phyloP scores from a whole-genome alignment of 2,113 vertebrate genomes.

The Anarhynchus alexandrinus region DNA sequence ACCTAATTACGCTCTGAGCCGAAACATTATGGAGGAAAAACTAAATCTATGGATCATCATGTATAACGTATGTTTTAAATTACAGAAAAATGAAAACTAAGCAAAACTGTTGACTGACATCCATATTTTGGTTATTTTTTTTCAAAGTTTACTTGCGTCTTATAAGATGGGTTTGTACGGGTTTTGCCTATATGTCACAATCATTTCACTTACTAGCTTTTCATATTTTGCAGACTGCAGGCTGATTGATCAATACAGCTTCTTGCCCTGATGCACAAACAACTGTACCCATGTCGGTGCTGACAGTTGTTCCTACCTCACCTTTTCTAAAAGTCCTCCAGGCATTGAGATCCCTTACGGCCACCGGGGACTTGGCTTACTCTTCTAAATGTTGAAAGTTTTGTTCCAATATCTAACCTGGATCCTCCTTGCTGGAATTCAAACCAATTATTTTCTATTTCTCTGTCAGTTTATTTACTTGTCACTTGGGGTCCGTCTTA shows the following conservation, averaged over 20 bases:
- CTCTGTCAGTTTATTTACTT: neutral
- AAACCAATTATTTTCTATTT: neutral
- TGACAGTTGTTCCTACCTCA: neutral
- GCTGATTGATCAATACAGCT: neutral
- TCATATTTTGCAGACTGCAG: neutral
- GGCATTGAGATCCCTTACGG: neutral
- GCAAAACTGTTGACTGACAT: neutral
- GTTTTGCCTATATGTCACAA: neutral
- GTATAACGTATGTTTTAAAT: neutral
- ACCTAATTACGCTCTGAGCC: neutral
- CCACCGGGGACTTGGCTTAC: neutral
- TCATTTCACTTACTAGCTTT: neutral
- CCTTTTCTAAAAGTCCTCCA: neutral
- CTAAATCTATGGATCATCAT: neutral
- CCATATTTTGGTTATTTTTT: neutral
- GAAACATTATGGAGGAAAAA: neutral
- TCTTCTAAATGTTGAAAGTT: neutral
- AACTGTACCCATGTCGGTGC: neutral
- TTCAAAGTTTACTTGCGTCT: neutral
- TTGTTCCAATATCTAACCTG: neutral
- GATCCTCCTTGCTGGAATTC: neutral
- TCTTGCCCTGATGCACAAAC: neutral
- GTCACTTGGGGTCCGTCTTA: neutral
- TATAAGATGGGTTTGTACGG: neutral
- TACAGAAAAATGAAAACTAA: neutral